These are phyloP conservation scores for Ptilorrhoa leucosticta DNA, from an alignment of 2,113 vertebrate genomes.

Conservation along the genomic window DNA sequence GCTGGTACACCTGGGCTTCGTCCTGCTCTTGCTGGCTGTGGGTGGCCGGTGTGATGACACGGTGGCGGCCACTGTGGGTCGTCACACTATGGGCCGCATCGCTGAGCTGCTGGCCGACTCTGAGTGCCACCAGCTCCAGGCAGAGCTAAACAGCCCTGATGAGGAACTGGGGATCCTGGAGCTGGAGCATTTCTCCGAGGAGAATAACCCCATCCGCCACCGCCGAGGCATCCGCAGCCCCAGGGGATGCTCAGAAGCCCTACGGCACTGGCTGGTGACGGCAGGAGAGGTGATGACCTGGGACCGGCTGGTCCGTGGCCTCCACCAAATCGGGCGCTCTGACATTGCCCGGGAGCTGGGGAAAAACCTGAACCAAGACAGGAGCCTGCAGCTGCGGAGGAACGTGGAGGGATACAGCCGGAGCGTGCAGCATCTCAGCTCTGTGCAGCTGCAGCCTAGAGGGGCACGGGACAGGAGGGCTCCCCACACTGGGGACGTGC, in stretches of 20 bases:
- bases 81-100: constrained; percentile 63
- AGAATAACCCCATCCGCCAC: not conserved
- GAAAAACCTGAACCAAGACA: constrained; percentile 74
- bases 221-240: fast-evolving
- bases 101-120: constrained; percentile 47
- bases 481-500: not conserved
- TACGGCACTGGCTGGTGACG: constrained; percentile 37
- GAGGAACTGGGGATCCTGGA: not conserved
- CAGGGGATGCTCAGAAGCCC: not conserved
- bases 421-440: not conserved
- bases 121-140: constrained; percentile 63
- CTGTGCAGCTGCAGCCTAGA: not conserved
- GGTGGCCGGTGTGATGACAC: fast-evolving
- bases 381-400: constrained; percentile 58
- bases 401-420: not conserved
- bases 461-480: not conserved
- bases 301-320: constrained; percentile 61
- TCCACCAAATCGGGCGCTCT: constrained; percentile 42
- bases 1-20: fast-evolving
- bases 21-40: not conserved
- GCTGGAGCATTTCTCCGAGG: not conserved
- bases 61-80: constrained; percentile 45
- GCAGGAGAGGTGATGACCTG: constrained; percentile 19
- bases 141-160: not conserved
- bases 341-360: constrained; percentile 70